Conservation (phyloP, 1,140 invertebrate genomes). For the Heliothis virescens region DNA sequence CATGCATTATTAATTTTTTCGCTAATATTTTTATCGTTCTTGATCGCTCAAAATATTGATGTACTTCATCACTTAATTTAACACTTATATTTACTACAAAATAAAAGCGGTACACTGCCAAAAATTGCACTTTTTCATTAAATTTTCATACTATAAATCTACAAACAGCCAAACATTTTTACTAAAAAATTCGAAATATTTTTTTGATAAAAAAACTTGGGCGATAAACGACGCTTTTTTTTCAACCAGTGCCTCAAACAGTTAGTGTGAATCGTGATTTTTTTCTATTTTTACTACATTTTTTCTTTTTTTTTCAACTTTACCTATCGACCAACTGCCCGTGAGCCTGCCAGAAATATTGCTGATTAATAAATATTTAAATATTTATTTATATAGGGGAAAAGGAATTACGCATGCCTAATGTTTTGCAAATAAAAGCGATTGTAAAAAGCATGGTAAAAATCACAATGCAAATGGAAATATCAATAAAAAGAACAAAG, state of each 20-base stretch:
- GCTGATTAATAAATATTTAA: constrained; percentile 52
- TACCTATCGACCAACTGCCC: constrained; percentile 73
- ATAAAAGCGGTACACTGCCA: constrained; percentile 18
- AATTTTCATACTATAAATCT: background rate
- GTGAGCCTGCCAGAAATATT: constrained; percentile 63
- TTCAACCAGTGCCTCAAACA: constrained; percentile 31
- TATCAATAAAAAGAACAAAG: constrained; percentile 18
- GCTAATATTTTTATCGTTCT: constrained; percentile 24
- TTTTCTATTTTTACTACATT: constrained; percentile 43
- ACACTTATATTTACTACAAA: constrained; percentile 34
- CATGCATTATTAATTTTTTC: constrained; percentile 24
- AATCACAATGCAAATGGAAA: constrained; percentile 29
- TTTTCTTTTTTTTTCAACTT: constrained; percentile 54
- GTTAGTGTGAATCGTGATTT: constrained; percentile 46
- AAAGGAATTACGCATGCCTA: constrained; percentile 60
- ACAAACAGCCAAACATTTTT: constrained; percentile 38
- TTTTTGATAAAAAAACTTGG: background rate
- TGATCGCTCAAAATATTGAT: constrained; percentile 46
- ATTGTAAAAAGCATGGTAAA: constrained; percentile 46
- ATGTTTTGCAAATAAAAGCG: constrained; percentile 46
- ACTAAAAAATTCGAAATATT: background rate
- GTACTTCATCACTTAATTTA: background rate
- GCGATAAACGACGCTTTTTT: background rate
- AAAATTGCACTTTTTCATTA: constrained; percentile 24
- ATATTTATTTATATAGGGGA: constrained; percentile 49